A percentile compares a stretch with the other conserved stretches of the same genome.
Conservation (phyloP, 2,888 invertebrate species). For the Scaptodrosophila latifasciaeformis region DNA sequence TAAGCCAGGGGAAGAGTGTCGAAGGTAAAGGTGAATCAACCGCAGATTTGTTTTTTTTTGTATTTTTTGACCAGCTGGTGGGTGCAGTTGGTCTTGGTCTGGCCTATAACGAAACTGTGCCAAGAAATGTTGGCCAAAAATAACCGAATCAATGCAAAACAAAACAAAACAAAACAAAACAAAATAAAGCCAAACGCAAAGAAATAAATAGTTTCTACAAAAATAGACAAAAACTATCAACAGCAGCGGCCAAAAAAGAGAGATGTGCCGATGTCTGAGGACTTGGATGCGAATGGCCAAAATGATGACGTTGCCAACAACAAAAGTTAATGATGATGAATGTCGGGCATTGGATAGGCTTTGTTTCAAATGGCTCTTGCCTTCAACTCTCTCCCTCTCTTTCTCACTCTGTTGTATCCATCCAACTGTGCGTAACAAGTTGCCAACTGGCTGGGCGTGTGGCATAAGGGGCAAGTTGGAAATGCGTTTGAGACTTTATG, state of each 20-base stretch:
- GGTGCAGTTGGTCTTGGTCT: constrained; percentile 2
- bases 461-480: constrained; percentile 18
- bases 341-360: constrained; percentile 19
- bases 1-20: background rate
- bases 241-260: constrained; percentile 14
- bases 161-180: constrained; percentile 1
- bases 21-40: background rate
- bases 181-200: constrained; percentile 11
- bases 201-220: constrained; percentile 30
- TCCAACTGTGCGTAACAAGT: constrained; percentile 42
- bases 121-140: constrained; percentile 55
- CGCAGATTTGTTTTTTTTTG: no score
- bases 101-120: constrained; percentile 45
- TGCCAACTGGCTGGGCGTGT: constrained; percentile 31
- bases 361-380: constrained; percentile 32
- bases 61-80: no score
- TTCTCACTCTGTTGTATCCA: no score
- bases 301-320: constrained; percentile 28
- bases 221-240: constrained; percentile 30
- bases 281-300: no score
- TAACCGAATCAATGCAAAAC: constrained; percentile 32
- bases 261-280: constrained; percentile 42
- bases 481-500: constrained; percentile 40
- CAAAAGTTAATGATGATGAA: constrained; percentile 37
- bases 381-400: no score